Evolutionary conservation across 2,113 vertebrate genomes (phyloP).

Genomic region (Heterochromis multidens): DNA sequence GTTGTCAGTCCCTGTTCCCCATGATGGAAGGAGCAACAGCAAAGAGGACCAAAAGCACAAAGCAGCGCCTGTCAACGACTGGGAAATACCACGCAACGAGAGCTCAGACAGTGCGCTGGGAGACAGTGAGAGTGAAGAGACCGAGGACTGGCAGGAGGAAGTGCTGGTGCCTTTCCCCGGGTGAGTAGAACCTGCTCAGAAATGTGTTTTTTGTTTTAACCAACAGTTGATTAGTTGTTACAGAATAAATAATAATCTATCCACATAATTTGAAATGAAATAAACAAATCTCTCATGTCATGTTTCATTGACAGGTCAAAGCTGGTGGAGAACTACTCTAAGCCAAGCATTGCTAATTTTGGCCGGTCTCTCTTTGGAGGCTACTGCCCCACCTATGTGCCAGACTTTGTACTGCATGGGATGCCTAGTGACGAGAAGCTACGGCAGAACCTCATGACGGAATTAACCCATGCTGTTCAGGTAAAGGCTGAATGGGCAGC

Average conservation of each 20-base stretch:
- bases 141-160: constrained; percentile 94
- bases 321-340: constrained; percentile 90
- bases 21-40: constrained; percentile 78
- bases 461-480: constrained; percentile 95
- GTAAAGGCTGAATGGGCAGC: constrained; percentile 67
- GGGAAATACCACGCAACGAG: constrained; percentile 98
- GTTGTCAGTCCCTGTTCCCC: constrained; percentile 78
- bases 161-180: constrained; percentile 91
- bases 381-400: constrained; percentile 94
- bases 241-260: background rate
- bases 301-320: constrained; percentile 79
- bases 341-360: constrained; percentile 94
- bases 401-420: constrained; percentile 98
- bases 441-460: constrained; percentile 86
- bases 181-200: constrained; percentile 70
- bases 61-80: constrained; percentile 78
- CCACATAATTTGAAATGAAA: background rate
- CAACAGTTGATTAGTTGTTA: background rate
- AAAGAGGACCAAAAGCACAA: constrained; percentile 79
- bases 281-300: background rate
- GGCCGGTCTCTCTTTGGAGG: constrained; percentile 95
- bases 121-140: constrained; percentile 95
- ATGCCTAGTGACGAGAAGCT: constrained; percentile 91
- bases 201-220: background rate
- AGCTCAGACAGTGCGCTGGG: constrained; percentile 97